A percentile compares a stretch with the other conserved stretches of the same genome.
Conservation (phyloP, 2,113 vertebrate genomes). For the Notothenia rossii region DNA sequence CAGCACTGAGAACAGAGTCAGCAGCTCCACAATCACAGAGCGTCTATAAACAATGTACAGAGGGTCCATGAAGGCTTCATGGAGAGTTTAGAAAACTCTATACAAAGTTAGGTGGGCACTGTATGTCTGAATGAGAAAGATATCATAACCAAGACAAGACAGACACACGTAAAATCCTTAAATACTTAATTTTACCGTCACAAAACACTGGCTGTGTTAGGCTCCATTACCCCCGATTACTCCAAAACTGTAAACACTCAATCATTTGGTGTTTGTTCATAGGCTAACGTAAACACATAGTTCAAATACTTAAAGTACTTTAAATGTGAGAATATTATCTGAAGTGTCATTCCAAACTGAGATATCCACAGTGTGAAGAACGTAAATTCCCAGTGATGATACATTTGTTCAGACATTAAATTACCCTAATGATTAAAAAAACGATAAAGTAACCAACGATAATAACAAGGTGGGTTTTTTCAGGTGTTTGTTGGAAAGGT, state of each 20-base stretch:
- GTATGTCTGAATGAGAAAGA: constrained; percentile 47
- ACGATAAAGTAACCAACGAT: not conserved
- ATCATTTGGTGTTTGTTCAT: constrained; percentile 20
- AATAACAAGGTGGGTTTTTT: constrained; percentile 17
- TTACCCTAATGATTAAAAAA: not conserved
- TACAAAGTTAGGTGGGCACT: constrained; percentile 55
- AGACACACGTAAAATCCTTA: constrained; percentile 36
- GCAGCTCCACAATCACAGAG: constrained; percentile 72
- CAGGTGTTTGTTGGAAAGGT: not conserved
- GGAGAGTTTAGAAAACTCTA: constrained; percentile 54
- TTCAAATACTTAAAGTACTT: constrained; percentile 19
- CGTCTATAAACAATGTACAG: constrained; percentile 57
- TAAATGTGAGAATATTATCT: constrained; percentile 10
- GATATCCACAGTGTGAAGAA: constrained; percentile 11
- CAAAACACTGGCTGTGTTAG: constrained; percentile 9
- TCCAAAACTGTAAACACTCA: constrained; percentile 15
- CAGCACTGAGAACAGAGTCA: constrained; percentile 64
- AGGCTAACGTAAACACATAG: constrained; percentile 39
- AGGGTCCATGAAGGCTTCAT: constrained; percentile 41
- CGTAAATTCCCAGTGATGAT: not conserved
- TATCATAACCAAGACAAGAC: constrained; percentile 45
- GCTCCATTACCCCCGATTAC: not conserved
- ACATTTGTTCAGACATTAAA: constrained; percentile 3
- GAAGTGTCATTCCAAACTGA: constrained; percentile 10
- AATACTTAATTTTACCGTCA: constrained; percentile 4